Percentiles rank a stretch among this genome's conserved stretches.
These are phyloP conservation scores for Muschampia staudingeri DNA, from an alignment of 2,888 invertebrate genomes.

Conservation along the genomic window DNA sequence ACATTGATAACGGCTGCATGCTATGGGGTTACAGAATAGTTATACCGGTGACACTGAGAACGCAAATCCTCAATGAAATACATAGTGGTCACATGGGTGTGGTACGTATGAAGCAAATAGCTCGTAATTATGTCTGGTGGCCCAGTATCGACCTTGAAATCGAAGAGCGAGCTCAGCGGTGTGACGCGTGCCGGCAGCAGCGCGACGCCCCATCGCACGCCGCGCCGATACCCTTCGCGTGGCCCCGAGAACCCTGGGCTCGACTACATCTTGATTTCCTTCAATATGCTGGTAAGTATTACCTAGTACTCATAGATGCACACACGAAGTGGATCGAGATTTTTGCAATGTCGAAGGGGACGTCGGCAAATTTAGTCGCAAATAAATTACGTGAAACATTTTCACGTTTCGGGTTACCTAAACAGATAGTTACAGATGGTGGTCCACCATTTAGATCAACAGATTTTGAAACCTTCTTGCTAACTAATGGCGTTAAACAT, in stretches of 20 bases:
- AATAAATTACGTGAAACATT: neutral
- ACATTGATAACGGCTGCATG: neutral
- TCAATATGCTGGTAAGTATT: slow-evolving; percentile 10
- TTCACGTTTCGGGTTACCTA: neutral
- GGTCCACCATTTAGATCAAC: neutral
- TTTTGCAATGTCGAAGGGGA: slow-evolving; percentile 17
- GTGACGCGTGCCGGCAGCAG: neutral
- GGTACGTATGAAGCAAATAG: neutral
- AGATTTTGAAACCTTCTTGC: slow-evolving; percentile 18
- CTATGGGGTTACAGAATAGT: neutral
- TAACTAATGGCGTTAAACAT: slow-evolving; percentile 12
- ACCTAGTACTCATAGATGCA: neutral
- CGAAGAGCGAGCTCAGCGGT: neutral
- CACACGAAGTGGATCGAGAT: slow-evolving; percentile 16
- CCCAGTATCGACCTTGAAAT: neutral
- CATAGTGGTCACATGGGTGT: neutral
- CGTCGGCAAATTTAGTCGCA: neutral
- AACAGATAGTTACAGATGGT: neutral
- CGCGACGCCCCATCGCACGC: neutral
- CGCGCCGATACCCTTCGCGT: neutral
- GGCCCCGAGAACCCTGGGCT: slow-evolving; percentile 8
- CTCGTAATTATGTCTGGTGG: neutral
- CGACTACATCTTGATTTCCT: slow-evolving; percentile 1
- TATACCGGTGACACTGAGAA: neutral
- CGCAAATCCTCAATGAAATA: too few species aligned